Evolutionary conservation across 2,797 vertebrate genomes (phyloP).

Genomic region (Sebastiscus albofasciatus): DNA sequence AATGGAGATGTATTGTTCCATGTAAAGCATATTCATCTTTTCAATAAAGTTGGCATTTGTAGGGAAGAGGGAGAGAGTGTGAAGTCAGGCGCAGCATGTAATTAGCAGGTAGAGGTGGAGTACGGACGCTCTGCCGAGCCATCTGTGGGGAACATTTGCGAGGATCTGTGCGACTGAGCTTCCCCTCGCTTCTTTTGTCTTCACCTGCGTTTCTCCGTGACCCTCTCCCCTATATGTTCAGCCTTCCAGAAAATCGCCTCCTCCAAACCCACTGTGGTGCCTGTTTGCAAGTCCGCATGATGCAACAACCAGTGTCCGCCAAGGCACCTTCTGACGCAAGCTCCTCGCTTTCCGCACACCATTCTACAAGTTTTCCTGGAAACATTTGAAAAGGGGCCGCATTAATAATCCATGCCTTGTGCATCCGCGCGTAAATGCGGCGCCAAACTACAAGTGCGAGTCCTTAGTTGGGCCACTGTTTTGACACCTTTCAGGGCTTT

Average conservation of each 20-base stretch:
- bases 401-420: constrained; percentile 75
- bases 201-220: constrained; percentile 40
- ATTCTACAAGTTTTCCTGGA: constrained; percentile 60
- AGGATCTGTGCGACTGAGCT: constrained; percentile 31
- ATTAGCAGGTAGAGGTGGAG: constrained; percentile 63
- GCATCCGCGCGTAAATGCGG: constrained; percentile 55
- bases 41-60: constrained; percentile 60
- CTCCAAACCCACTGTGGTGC: constrained; percentile 21
- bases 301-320: constrained; percentile 50
- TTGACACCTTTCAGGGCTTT: constrained; percentile 70
- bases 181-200: constrained; percentile 36
- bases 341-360: constrained; percentile 44
- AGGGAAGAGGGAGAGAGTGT: constrained; percentile 37
- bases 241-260: constrained; percentile 41
- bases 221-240: constrained; percentile 18
- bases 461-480: constrained; percentile 61
- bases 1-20: constrained; percentile 67
- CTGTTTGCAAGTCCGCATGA: constrained; percentile 53
- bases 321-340: constrained; percentile 54
- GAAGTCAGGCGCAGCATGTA: constrained; percentile 51
- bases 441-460: constrained; percentile 47
- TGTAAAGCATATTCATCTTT: constrained; percentile 70
- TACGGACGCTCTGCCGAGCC: constrained; percentile 29
- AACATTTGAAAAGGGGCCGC: constrained; percentile 57
- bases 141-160: constrained; percentile 53